Percentiles rank a stretch among this genome's conserved stretches.
These are phyloP conservation scores for Tychaedon coryphoeus DNA, from an alignment of 2,113 vertebrate species.

Conservation along the genomic window DNA sequence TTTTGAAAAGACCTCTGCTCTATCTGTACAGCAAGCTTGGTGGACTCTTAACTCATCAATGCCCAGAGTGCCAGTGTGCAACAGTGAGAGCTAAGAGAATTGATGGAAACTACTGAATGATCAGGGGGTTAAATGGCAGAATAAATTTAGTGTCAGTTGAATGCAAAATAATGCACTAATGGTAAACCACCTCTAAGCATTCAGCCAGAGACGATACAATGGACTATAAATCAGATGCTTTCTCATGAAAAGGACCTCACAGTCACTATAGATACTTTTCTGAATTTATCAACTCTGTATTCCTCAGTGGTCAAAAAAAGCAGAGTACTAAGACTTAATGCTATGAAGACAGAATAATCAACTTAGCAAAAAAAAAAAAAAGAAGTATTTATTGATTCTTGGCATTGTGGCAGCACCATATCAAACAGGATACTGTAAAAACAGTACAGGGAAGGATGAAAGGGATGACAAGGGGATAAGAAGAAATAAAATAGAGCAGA, in stretches of 20 bases:
- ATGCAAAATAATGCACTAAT: not conserved
- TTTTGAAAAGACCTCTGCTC: not conserved
- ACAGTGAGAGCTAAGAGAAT: not conserved
- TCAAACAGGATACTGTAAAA: slow-evolving; percentile 29
- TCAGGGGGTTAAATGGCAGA: not conserved
- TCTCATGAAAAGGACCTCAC: not conserved
- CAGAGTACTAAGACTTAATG: not conserved
- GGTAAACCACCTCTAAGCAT: not conserved
- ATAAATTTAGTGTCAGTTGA: not conserved
- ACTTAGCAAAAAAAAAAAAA: not conserved
- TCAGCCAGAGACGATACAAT: not conserved
- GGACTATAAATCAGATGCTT: not conserved
- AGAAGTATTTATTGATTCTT: not conserved
- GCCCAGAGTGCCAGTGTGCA: not conserved
- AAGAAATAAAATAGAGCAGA: slow-evolving; percentile 43
- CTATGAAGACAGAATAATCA: not conserved
- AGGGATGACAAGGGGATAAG: slow-evolving; percentile 21
- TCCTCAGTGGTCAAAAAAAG: not conserved
- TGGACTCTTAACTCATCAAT: not conserved
- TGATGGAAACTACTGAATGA: not conserved
- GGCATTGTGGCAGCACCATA: not conserved
- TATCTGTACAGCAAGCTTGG: not conserved
- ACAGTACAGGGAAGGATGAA: slow-evolving; percentile 30
- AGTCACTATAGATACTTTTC: not conserved
- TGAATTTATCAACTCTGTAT: not conserved